Evolutionary conservation across 2,113 vertebrate genomes (phyloP).

Genomic region (Ammodytes marinus): DNA sequence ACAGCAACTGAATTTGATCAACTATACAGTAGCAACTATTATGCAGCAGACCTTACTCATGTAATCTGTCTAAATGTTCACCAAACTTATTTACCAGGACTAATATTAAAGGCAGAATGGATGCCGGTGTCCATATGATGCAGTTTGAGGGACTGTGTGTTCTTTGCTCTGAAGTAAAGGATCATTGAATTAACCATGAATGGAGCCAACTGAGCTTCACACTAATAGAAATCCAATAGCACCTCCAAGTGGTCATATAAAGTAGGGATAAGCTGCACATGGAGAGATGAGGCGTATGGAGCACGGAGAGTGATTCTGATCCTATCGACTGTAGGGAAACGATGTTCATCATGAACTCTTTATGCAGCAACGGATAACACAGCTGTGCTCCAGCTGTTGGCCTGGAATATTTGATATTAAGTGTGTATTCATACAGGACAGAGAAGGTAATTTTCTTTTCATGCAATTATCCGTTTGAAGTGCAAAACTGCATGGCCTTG

Average conservation of each 20-base stretch:
- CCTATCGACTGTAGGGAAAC: background rate
- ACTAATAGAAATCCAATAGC: conserved; percentile 54
- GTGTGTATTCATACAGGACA: background rate
- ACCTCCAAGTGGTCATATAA: conserved; percentile 40
- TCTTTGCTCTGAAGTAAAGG: background rate
- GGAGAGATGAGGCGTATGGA: background rate
- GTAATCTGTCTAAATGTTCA: background rate
- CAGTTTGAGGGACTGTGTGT: background rate
- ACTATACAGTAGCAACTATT: background rate
- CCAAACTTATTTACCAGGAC: background rate
- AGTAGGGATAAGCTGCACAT: background rate
- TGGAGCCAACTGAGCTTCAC: background rate
- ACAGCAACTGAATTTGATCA: background rate
- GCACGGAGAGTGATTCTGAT: background rate
- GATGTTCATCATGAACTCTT: background rate
- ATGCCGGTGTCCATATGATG: background rate
- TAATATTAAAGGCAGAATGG: too few species aligned
- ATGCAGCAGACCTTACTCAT: background rate
- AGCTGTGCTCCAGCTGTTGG: background rate
- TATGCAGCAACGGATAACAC: background rate
- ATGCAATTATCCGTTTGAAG: background rate
- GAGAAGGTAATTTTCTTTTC: background rate
- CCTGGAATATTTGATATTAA: background rate
- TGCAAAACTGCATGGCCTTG: background rate
- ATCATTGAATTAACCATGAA: background rate